Base-by-base conservation (phyloP, 1,140 invertebrate species). In the Arctopsyche grandis region DNA sequence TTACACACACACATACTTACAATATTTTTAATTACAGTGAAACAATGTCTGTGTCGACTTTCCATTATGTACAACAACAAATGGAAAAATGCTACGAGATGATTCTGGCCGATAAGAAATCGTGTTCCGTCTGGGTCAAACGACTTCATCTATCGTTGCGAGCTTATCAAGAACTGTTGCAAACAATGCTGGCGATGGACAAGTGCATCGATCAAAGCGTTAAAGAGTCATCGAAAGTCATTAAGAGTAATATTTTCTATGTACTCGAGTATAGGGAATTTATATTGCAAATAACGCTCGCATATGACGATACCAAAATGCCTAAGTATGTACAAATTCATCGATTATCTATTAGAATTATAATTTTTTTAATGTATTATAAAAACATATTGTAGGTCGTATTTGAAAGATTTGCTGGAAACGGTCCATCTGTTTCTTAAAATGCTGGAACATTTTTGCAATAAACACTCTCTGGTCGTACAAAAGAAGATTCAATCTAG, bases 191-290 rank as follows among this genome's bases (percentile, higher is more conserved):
- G 71, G 91, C 89, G 0, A 97, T 98, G 95, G 95, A 97, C 85
- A 92, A 91, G 85, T 91, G 90, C 60, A 83, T 86, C 1, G 93
- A 95, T 84, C 85, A 88, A 60, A 87, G 87, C 38, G 91, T 97
- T n/a, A 89, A 90, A 78, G 92, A 94, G 29, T 93, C 94, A 0
- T 91, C 94, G 63, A 93, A 93, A 88, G 93, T 97, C 76, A 93
- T 99, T 80, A 96, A 98, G 87, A 94, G 93, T 85, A 95, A 96
- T 88, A 92, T 99, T 80, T 98, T 98, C 87, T 98, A 99, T 86
- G 93, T 97, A 10, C 89, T 95, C 78, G 98, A 99, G 87, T 99
- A 98, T 88, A 90, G 97, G 80, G 97, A 99, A 86, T 93, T 98
- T 83, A 91, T 97, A 84, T 86, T 97, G 29, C 90, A 91, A 52